Percentiles rank a stretch among this genome's conserved stretches.
Conservation (phyloP, 2,797 vertebrate genomes). For the Spheniscus humboldti region DNA sequence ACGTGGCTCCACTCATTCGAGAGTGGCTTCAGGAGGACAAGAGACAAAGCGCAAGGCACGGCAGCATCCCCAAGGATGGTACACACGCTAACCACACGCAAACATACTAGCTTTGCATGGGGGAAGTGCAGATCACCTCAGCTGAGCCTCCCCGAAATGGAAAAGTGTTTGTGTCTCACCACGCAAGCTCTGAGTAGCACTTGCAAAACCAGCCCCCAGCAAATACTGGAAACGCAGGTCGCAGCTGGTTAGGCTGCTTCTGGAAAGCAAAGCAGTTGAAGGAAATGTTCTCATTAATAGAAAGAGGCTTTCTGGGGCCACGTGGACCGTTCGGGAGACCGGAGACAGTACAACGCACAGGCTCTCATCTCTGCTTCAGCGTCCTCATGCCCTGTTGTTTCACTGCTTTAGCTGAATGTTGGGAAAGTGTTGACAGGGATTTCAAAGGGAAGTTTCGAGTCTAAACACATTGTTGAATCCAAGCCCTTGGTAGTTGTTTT, state of each 20-base stretch:
- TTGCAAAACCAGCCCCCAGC: not conserved
- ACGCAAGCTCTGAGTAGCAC: not conserved
- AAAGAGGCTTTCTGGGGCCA: constrained; percentile 6
- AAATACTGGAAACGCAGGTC: not conserved
- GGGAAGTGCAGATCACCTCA: not conserved
- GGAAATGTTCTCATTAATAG: constrained; percentile 5
- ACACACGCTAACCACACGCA: rapidly evolving
- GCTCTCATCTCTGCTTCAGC: not conserved
- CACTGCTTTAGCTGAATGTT: not conserved
- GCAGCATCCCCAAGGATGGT: not conserved
- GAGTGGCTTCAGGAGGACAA: not conserved
- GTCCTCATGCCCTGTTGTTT: not conserved
- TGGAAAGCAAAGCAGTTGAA: constrained; percentile 21
- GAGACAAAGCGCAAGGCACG: not conserved
- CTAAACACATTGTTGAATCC: constrained; percentile 7
- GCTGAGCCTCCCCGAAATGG: not conserved
- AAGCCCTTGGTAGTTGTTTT: not conserved
- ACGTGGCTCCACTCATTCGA: not conserved
- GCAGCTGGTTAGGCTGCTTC: not conserved
- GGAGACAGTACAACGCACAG: not conserved
- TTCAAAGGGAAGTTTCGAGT: constrained; percentile 32
- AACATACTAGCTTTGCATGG: not conserved
- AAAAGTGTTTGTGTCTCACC: not conserved
- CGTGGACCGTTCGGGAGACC: not conserved
- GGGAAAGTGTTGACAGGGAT: constrained; percentile 35